Percentiles rank a stretch among this genome's conserved stretches.
These are phyloP conservation scores for Drosophila trapezifrons DNA, from an alignment of 1,140 invertebrate species.

Conservation along the genomic window DNA sequence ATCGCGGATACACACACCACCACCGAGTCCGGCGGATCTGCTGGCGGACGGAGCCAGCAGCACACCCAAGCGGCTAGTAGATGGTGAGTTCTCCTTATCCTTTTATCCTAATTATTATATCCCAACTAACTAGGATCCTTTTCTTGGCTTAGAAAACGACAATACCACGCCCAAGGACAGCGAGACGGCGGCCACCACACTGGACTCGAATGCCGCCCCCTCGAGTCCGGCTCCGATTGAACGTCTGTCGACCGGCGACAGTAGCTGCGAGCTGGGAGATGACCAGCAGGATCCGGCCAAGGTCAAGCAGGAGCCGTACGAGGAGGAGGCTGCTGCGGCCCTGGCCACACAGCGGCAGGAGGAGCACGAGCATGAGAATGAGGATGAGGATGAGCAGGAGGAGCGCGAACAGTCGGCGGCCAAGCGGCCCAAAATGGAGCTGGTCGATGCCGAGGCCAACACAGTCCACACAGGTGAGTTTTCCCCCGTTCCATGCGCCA, in stretches of 20 bases:
- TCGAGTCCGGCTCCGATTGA: constrained; percentile 43
- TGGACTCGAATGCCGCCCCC: constrained; percentile 28
- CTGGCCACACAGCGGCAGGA: constrained; percentile 65
- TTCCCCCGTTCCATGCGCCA: no score
- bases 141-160: constrained; percentile 69
- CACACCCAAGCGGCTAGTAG: constrained; percentile 88
- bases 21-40: constrained; percentile 87
- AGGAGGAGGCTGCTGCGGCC: constrained; percentile 48
- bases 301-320: constrained; percentile 88
- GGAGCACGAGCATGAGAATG: constrained; percentile 85
- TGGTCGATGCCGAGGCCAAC: constrained; percentile 93
- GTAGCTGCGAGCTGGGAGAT: constrained; percentile 46
- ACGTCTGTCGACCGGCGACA: constrained; percentile 23
- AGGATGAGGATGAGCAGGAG: constrained; percentile 25
- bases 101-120: no score
- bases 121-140: background rate
- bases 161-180: constrained; percentile 80
- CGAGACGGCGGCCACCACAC: constrained; percentile 42
- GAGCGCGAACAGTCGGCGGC: constrained; percentile 60
- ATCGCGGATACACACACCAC: constrained; percentile 87
- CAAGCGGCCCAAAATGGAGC: constrained; percentile 91
- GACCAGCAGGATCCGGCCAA: constrained; percentile 51
- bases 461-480: constrained; percentile 94
- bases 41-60: constrained; percentile 89
- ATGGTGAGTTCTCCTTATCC: constrained; percentile 84